Percentiles rank a stretch among this genome's conserved stretches.
These are phyloP conservation scores for Myotis brandtii DNA, from an alignment of 2,113 vertebrate species.

Conservation along the genomic window DNA sequence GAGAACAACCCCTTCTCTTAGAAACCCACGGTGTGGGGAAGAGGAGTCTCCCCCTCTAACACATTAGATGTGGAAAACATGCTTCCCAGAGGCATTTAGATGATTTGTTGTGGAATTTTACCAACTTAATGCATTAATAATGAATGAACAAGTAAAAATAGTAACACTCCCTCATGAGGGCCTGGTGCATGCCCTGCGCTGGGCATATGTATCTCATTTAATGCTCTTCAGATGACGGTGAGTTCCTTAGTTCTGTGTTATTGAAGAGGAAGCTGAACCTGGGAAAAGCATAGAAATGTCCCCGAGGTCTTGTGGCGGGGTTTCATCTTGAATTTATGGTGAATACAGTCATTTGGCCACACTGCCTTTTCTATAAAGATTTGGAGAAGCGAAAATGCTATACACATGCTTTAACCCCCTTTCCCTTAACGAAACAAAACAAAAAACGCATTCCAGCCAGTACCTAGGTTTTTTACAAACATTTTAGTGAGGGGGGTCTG, in stretches of 20 bases:
- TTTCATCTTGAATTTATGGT: not conserved
- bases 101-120: not conserved
- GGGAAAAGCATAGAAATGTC: not conserved
- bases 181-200: not conserved
- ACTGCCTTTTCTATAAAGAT: not conserved
- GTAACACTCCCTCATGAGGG: not conserved
- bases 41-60: not conserved
- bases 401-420: accelerated
- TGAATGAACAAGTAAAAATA: not conserved
- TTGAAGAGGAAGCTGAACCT: not conserved
- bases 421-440: not conserved
- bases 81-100: not conserved
- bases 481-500: not conserved
- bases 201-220: not conserved
- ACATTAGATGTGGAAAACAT: not conserved
- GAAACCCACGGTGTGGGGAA: conserved; percentile 27
- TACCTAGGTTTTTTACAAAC: not conserved
- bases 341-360: not conserved
- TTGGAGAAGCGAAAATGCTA: not conserved
- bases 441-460: not conserved
- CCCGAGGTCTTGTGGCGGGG: not conserved
- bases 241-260: not conserved
- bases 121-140: not conserved
- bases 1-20: not conserved
- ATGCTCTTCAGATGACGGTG: not conserved